Base-by-base conservation (phyloP, 1,140 invertebrate species). In the Campoletis sonorensis region DNA sequence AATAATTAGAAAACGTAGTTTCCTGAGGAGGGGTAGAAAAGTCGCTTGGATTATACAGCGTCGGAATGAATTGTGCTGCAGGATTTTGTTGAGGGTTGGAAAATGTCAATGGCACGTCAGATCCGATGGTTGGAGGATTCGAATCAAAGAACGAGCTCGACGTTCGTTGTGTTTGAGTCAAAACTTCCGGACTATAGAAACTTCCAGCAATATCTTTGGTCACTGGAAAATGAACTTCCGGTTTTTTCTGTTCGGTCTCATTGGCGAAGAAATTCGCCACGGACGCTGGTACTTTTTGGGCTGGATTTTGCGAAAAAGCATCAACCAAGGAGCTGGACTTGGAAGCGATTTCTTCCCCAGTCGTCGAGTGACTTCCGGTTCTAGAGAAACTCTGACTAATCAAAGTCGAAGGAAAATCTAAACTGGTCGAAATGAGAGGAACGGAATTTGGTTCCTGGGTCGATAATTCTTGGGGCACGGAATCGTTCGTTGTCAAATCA, bases 1-100 rank as follows among this genome's bases (percentile, higher is more conserved):
- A 64, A 33, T 49, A 80, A 54, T 76, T 27, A 1, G 37, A 33
- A 33, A 15, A 73, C 58, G 18, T 27, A 23, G 23, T 54, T 61
- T 80, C 21, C 15, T 11, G 61, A 15, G 21, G 61, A 58, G 16
- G 81, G n/a, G 77, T 78, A 49, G 79, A 30, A 49, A 88, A 88
- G 70, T 88, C 81, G 1, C 81, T 73, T 27, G 88, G 86, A 83
- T 90, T 87, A 49, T 87, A 90, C 30, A 90, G 89, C 51, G 79
- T 33, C 18, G 81, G 78, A 10, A 71, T 16, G 16, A 67, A 10
- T n/a, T 79, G 81, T 1, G 80, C 18, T 21, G 78, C n/a, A 7
- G 80, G 21, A 3, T 70, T 61, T 64, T 72, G 51, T 49, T 79
- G 67, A 67, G 33, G 13, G 15, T 27, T 71, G 1, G 33, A 37